Conservation (phyloP, 1,140 invertebrate genomes). For the Scaptomyza graminum region DNA sequence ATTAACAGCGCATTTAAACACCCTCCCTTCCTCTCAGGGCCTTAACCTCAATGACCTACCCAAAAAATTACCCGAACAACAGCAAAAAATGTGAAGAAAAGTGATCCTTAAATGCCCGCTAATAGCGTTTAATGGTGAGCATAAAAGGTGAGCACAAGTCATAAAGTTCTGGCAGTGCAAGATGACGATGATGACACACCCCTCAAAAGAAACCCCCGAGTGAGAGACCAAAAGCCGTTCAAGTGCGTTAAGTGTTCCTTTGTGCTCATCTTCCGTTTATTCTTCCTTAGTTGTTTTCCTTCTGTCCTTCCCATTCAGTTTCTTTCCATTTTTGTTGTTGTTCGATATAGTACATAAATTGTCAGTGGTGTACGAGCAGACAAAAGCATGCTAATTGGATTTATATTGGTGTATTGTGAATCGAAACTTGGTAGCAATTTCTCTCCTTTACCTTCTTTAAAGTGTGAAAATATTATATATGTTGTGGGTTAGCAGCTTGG, state of each 20-base stretch:
- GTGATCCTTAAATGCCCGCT: conserved; percentile 75
- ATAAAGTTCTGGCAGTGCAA: conserved; percentile 63
- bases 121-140: conserved; percentile 78
- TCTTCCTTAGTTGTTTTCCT: conserved; percentile 47
- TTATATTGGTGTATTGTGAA: conserved; percentile 63
- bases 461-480: conserved; percentile 55
- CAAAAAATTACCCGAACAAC: conserved; percentile 22
- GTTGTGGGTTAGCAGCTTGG: background rate
- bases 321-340: conserved; percentile 11
- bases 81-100: conserved; percentile 25
- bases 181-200: conserved; percentile 51
- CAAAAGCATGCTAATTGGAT: conserved; percentile 81
- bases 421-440: conserved; percentile 45
- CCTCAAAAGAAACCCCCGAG: conserved; percentile 17
- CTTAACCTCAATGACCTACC: conserved; percentile 50
- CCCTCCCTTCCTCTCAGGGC: conserved; percentile 30
- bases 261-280: conserved; percentile 48
- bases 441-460: conserved; percentile 12
- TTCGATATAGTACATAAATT: conserved; percentile 29
- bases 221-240: conserved; percentile 9
- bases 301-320: conserved; percentile 25
- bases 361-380: conserved; percentile 37
- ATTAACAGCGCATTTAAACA: conserved; percentile 67
- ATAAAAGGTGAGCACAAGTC: conserved; percentile 75
- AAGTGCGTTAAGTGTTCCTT: conserved; percentile 57